phyloP scores from a whole-genome alignment of 2,888 invertebrate genomes.

The Shargacucullia verbasci region DNA sequence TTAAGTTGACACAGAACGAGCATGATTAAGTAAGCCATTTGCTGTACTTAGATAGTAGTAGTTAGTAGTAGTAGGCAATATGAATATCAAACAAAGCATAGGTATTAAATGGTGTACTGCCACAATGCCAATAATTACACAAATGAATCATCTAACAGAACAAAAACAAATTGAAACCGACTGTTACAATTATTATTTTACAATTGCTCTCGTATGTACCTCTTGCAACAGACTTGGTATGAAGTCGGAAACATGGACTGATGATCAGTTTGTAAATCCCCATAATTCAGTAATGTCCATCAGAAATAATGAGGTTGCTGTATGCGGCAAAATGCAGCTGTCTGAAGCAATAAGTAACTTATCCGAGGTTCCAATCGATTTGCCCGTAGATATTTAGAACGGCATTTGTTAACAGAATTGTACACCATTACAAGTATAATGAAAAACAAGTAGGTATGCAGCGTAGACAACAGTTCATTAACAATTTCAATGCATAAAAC shows the following conservation, averaged over 20 bases:
- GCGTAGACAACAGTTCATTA: conserved; percentile 7
- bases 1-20: conserved; percentile 41
- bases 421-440: conserved; percentile 22
- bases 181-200: conserved; percentile 47
- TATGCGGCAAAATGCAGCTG: conserved; percentile 68
- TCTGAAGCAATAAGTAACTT: conserved; percentile 64
- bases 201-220: conserved; percentile 13
- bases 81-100: conserved; percentile 57
- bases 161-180: conserved; percentile 39
- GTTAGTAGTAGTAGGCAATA: no score
- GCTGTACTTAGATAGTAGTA: conserved; percentile 60
- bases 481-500: conserved; percentile 6
- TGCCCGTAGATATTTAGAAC: conserved; percentile 62
- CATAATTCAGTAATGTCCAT: conserved; percentile 40
- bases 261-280: conserved; percentile 23
- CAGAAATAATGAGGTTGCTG: conserved; percentile 57
- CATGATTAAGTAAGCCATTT: conserved; percentile 65
- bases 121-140: conserved; percentile 49
- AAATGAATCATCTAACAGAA: conserved; percentile 57
- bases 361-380: conserved; percentile 68
- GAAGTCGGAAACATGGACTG: conserved; percentile 8
- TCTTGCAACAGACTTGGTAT: conserved; percentile 16
- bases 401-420: conserved; percentile 49
- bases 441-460: conserved; percentile 25
- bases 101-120: conserved; percentile 41